A percentile compares a stretch with the other conserved stretches of the same genome.
Conservation (phyloP, 2,113 vertebrate species). For the Irena cyanogastra region DNA sequence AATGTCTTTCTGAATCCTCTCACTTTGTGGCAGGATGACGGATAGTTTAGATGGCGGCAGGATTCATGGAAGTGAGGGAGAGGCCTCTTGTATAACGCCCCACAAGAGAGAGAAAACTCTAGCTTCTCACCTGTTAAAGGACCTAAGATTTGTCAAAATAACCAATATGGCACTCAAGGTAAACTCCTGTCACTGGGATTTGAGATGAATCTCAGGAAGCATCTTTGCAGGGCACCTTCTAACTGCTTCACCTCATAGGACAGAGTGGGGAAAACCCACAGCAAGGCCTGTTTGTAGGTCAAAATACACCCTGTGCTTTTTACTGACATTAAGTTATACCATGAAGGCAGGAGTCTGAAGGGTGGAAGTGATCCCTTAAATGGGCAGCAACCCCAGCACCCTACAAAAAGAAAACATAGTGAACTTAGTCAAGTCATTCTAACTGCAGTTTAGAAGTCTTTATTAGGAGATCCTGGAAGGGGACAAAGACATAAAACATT, state of each 20-base stretch:
- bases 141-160: background rate
- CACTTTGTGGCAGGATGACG: background rate
- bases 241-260: background rate
- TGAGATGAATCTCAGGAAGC: background rate
- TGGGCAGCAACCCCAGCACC: background rate
- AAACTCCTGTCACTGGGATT: background rate
- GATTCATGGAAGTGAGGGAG: background rate
- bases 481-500: background rate
- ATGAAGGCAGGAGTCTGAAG: background rate
- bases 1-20: background rate
- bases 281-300: background rate
- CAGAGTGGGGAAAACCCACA: background rate
- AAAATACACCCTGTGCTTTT: background rate
- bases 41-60: background rate
- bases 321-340: background rate
- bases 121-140: background rate
- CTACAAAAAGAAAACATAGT: background rate
- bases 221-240: background rate
- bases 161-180: background rate
- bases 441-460: background rate
- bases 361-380: background rate
- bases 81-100: accelerated
- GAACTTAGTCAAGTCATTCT: background rate
- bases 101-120: background rate
- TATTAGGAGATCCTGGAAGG: background rate